Base-by-base conservation (phyloP, 1,140 invertebrate species). In the Frieseomelitta varia region DNA sequence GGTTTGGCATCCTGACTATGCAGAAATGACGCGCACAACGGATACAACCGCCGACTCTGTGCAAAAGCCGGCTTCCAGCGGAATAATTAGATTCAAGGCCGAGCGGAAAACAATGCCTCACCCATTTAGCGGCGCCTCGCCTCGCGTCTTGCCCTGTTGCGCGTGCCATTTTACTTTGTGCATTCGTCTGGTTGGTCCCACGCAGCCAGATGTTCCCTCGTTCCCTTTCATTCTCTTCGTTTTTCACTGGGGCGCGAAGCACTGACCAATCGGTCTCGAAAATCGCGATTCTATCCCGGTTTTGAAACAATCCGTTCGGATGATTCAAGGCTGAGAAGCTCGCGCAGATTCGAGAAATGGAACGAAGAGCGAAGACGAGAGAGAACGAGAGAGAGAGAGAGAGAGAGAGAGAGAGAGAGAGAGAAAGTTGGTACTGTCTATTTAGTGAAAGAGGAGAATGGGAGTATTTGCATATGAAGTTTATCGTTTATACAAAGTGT, bases 51-150 rank as follows among this genome's bases (percentile, higher is more conserved):
- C 30, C 21, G 72, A 75, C 84, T 30, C 68, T 68, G 58, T 75
- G 85, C 84, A 74, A 81, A 78, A 82, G 72, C 85, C 76, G 81
- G 39, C 87, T 88, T 90, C 72, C 83, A 87, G 67, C 68, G 67
- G 87, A 91, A 91, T 91, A 91, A 91, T 91, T 91, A 88, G 85
- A 90, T 90, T 81, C 90, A 91, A 91, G 90, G 90, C 83, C 90
- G 83, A 76, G 24, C 21, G 61, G 72, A 87, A n/a, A n/a, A 90
- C 90, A 90, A 91, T 91, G 85, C 75, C 88, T 88, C 81, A 86
- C 82, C 85, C 87, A 85, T 82, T 90, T 78, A 85, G 85, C 75
- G 63, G 47, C 55, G 56, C 17, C 69, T 2, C 24, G 58, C 58
- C 58, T 19, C 74, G 79, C 75, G 76, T 80, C 72, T 88, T 86